Conservation (phyloP, 2,888 invertebrate genomes). For the Sesamia inferens region DNA sequence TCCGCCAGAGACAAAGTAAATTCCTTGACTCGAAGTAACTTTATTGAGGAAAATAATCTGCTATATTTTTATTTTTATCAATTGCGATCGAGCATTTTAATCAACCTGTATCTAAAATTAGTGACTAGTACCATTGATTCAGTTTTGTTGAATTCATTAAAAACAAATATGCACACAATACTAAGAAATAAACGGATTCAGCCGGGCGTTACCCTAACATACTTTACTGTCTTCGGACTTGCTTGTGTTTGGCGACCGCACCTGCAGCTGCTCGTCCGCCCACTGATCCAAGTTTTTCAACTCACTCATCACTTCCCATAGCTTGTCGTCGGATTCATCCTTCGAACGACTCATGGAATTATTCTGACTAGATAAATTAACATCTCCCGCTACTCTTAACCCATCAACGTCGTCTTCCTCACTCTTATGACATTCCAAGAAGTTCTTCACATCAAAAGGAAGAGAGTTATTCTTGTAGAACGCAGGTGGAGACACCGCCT, state of each 20-base stretch:
- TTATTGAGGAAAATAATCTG: constrained; percentile 8
- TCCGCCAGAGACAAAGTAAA: constrained; percentile 19
- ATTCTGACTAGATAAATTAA: constrained; percentile 73
- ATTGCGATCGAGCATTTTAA: constrained; percentile 32
- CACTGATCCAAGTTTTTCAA: constrained; percentile 83
- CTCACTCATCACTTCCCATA: constrained; percentile 86
- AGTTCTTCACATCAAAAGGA: constrained; percentile 77
- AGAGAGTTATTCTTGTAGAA: constrained; percentile 83
- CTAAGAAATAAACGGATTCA: constrained; percentile 38
- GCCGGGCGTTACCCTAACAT: constrained; percentile 55
- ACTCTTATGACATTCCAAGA: constrained; percentile 71
- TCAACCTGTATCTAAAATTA: constrained; percentile 28
- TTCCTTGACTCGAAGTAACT: constrained; percentile 14
- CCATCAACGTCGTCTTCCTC: constrained; percentile 78
- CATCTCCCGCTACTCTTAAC: constrained; percentile 66
- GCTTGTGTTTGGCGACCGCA: constrained; percentile 73
- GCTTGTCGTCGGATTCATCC: constrained; percentile 76
- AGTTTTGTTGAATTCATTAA: constrained; percentile 47
- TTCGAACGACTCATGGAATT: constrained; percentile 67
- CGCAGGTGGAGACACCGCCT: constrained; percentile 74
- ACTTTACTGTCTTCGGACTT: constrained; percentile 85
- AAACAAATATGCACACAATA: constrained; percentile 51
- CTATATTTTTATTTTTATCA: constrained; percentile 10
- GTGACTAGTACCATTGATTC: constrained; percentile 43
- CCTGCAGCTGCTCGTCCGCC: constrained; percentile 84